Evolutionary conservation across 2,888 invertebrate species (phyloP), one percentile per base, ranked within the genome.

Genomic region (Aphodius granarius): DNA sequence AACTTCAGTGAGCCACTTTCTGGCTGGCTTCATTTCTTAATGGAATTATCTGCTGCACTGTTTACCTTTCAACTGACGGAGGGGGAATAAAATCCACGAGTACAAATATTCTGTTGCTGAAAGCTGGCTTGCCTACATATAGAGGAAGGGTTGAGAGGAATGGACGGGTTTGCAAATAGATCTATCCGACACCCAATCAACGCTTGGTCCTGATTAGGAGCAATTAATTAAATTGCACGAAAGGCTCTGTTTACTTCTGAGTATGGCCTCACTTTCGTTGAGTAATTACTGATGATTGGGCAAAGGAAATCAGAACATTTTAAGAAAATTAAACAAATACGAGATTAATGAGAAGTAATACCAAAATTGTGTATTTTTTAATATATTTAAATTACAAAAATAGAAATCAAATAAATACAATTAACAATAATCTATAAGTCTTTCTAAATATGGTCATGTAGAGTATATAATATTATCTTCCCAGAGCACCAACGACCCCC

Each of bases 401-500:
- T n/a, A n/a, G n/a, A n/a, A 9, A 43, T 43, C 13, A 43, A 13
- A 43, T 9, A 43, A 43, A 43, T 2, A 43, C 13, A 43, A 43
- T 43, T 1, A 43, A 43, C 13, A 43, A 43, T 43, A 43, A 43
- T 9, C 13, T 9, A 43, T 43, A 43, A 43, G n/a, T 43, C 6
- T 43, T 43, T 9, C 6, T 43, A 23, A 23, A 23, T 23, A n/a
- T 65, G 65, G n/a, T 65, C 21, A 3, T 16, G 1, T 68, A 68
- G 16, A 18, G 66, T 0, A 68, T 2, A 20, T 20, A 20, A 5
- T 21, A 21, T 68, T 68, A 68, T 21, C 68, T 20, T 21, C 68
- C 65, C 9, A 65, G 1, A 65, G 0, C 65, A 64, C 78, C 77
- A 19, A 77, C 75, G 5, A 76, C 73, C 9, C 64, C 79, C 13